These are phyloP conservation scores for Brachypalpus laphriformis DNA, from an alignment of 2,888 invertebrate genomes.

Conservation along the genomic window DNA sequence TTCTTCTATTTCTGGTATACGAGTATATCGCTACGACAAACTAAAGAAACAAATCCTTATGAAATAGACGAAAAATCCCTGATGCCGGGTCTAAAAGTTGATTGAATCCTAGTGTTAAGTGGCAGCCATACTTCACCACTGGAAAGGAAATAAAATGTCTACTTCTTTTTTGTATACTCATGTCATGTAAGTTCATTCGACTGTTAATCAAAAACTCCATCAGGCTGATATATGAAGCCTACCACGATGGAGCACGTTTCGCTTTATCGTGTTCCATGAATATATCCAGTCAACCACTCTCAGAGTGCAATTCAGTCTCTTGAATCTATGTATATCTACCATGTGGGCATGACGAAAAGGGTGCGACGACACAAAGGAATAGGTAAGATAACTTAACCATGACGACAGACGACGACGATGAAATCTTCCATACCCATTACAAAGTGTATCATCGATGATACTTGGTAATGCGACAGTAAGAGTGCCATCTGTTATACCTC, in stretches of 20 bases:
- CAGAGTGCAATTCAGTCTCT: neutral
- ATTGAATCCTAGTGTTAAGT: neutral
- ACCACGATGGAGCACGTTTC: neutral
- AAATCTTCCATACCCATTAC: conserved; percentile 23
- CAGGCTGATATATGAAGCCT: neutral
- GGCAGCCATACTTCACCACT: neutral
- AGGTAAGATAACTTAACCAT: conserved; percentile 53
- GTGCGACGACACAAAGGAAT: conserved; percentile 35
- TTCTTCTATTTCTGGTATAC: too few species aligned
- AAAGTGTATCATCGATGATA: conserved; percentile 59
- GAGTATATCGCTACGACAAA: too few species aligned
- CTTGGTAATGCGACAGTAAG: conserved; percentile 45
- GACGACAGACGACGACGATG: conserved; percentile 1
- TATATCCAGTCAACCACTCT: neutral
- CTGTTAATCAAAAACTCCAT: conserved; percentile 7
- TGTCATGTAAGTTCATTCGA: neutral
- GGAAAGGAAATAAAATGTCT: neutral
- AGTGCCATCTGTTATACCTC: conserved; percentile 18
- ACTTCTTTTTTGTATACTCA: neutral
- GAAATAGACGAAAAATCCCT: neutral
- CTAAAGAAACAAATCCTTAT: neutral
- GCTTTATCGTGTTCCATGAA: neutral
- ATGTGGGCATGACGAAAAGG: neutral
- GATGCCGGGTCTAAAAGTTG: neutral
- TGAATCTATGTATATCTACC: neutral